phyloP scores from a whole-genome alignment of 2,888 invertebrate genomes.

The Drosophila vallismaia region DNA sequence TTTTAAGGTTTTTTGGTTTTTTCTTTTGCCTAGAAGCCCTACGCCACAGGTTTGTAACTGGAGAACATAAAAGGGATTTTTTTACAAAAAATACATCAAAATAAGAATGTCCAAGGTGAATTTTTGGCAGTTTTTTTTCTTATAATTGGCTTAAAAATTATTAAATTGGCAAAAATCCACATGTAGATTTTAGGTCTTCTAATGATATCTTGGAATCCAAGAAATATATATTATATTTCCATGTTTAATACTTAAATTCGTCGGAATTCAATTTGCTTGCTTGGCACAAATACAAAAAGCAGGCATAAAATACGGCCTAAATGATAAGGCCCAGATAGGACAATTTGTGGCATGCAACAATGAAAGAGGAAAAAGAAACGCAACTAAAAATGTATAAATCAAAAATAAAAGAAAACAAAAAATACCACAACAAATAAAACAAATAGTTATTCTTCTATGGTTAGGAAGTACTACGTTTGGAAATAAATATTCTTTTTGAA shows the following conservation, averaged over 20 bases:
- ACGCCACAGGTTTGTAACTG: slow-evolving; percentile 59
- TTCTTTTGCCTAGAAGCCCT: slow-evolving; percentile 5
- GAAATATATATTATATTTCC: not conserved
- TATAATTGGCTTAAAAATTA: not conserved
- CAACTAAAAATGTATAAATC: slow-evolving; percentile 61
- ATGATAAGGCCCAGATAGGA: slow-evolving; percentile 64
- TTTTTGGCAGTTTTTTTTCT: not conserved
- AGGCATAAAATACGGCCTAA: slow-evolving; percentile 63
- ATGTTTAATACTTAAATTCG: slow-evolving; percentile 5
- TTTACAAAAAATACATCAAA: slow-evolving; percentile 48
- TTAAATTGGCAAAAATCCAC: not conserved
- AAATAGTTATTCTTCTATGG: no score
- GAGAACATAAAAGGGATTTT: slow-evolving; percentile 67
- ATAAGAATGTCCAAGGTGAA: slow-evolving; percentile 1
- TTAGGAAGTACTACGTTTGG: no score
- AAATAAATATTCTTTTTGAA: no score
- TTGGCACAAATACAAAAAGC: slow-evolving; percentile 43
- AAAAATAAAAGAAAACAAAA: slow-evolving; percentile 36
- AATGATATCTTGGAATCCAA: not conserved
- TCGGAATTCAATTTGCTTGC: slow-evolving; percentile 56
- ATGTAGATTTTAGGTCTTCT: not conserved
- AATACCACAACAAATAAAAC: no score
- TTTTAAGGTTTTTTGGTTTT: slow-evolving; percentile 1
- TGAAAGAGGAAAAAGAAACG: slow-evolving; percentile 24
- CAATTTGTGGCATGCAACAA: slow-evolving; percentile 49